These are phyloP conservation scores for Hippoglossus hippoglossus DNA, from an alignment of 2,797 vertebrate species.

Conservation along the genomic window DNA sequence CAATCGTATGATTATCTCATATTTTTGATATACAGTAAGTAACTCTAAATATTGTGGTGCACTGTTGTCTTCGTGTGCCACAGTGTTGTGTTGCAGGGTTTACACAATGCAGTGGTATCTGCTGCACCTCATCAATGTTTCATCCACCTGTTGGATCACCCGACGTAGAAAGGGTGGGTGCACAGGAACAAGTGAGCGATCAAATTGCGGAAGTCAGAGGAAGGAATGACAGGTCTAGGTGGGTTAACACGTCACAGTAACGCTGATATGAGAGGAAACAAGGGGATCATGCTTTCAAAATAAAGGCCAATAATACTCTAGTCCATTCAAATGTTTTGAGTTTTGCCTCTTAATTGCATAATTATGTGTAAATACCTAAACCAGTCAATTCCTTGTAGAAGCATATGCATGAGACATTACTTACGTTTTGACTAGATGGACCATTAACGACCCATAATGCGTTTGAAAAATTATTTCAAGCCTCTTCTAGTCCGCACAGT, in stretches of 20 bases:
- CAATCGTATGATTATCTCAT: neutral
- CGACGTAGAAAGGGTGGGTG: slow-evolving; percentile 57
- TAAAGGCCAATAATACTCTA: slow-evolving; percentile 36
- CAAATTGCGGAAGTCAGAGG: slow-evolving; percentile 76
- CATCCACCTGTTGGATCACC: slow-evolving; percentile 60
- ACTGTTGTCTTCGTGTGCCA: neutral
- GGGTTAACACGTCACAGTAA: slow-evolving; percentile 14
- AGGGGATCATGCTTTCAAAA: slow-evolving; percentile 19
- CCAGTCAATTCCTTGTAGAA: no score
- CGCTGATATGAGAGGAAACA: slow-evolving; percentile 1
- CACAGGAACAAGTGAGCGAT: slow-evolving; percentile 39
- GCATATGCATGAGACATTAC: no score
- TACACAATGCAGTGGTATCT: neutral
- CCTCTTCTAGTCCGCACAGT: no score
- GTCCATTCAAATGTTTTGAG: neutral
- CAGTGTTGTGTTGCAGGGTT: neutral
- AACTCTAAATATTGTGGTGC: neutral
- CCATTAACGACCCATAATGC: no score
- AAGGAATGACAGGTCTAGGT: slow-evolving; percentile 24
- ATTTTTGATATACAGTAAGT: neutral
- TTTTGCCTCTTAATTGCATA: no score
- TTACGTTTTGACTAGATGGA: no score
- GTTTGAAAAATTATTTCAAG: no score
- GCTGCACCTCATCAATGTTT: slow-evolving; percentile 69
- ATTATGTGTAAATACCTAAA: no score